Percentiles rank a stretch among this genome's conserved stretches.
These are phyloP conservation scores for Itoplectis maculator DNA, from an alignment of 2,888 invertebrate species.

Conservation along the genomic window DNA sequence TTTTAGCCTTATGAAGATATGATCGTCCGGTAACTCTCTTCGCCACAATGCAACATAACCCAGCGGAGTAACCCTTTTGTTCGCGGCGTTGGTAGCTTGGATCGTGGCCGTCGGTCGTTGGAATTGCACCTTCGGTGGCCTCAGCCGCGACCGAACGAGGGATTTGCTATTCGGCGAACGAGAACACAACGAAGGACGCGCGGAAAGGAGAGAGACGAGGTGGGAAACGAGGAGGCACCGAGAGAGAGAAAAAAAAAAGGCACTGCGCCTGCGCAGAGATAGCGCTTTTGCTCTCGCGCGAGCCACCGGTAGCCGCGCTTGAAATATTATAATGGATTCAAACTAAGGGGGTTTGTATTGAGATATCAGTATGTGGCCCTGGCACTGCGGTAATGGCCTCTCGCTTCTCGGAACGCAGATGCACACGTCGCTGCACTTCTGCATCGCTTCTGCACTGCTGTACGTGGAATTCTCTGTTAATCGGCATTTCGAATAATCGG, in stretches of 20 bases:
- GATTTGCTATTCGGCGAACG: slow-evolving; percentile 69
- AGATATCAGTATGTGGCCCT: slow-evolving; percentile 83
- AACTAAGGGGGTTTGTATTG: slow-evolving; percentile 83
- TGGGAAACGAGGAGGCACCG: slow-evolving; percentile 53
- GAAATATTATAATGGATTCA: slow-evolving; percentile 83
- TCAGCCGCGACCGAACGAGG: slow-evolving; percentile 67
- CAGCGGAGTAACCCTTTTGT: slow-evolving; percentile 64
- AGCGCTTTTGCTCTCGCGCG: slow-evolving; percentile 47
- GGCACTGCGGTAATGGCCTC: slow-evolving; percentile 82
- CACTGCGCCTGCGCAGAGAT: slow-evolving; percentile 44
- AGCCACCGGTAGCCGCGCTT: slow-evolving; percentile 65
- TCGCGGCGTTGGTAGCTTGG: slow-evolving; percentile 43
- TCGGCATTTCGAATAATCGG: slow-evolving; percentile 26
- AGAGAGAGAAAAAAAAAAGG: slow-evolving; percentile 25
- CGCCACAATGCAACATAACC: slow-evolving; percentile 48
- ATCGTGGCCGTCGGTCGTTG: slow-evolving; percentile 57
- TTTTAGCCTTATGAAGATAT: slow-evolving; percentile 18
- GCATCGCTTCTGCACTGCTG: slow-evolving; percentile 71
- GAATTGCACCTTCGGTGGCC: slow-evolving; percentile 66
- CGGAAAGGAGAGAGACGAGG: slow-evolving; percentile 65
- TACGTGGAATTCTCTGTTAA: slow-evolving; percentile 65
- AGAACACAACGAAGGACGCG: slow-evolving; percentile 41
- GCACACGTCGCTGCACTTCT: slow-evolving; percentile 40
- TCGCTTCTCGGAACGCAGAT: slow-evolving; percentile 80
- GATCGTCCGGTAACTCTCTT: slow-evolving; percentile 33